Percentiles rank a stretch among this genome's conserved stretches.
phyloP scores from a whole-genome alignment of 2,797 vertebrate species.

The Falco concolor region DNA sequence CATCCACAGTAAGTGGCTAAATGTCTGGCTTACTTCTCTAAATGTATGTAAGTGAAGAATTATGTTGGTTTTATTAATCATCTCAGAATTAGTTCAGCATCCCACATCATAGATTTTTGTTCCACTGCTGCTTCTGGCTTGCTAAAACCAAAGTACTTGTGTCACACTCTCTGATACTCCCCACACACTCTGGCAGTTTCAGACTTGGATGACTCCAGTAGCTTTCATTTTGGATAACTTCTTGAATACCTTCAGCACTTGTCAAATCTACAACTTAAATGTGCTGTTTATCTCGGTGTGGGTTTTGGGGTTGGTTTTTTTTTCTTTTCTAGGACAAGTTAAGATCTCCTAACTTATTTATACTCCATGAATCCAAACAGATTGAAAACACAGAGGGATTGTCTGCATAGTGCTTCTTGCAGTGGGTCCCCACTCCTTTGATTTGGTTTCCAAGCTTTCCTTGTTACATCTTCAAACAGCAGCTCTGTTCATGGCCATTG shows the following conservation, averaged over 20 bases:
- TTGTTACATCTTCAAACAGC: background rate
- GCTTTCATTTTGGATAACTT: background rate
- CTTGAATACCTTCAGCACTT: background rate
- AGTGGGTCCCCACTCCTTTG: background rate
- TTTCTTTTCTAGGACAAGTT: background rate
- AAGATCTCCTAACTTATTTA: background rate
- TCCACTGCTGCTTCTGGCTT: background rate
- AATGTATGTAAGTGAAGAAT: background rate
- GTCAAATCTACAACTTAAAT: background rate
- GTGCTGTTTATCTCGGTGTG: accelerated
- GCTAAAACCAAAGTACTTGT: background rate
- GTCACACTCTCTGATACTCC: background rate
- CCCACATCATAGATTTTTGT: background rate
- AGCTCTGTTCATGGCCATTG: background rate
- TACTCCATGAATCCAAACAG: background rate
- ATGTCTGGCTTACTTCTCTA: background rate
- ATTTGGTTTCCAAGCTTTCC: background rate
- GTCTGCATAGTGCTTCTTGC: background rate
- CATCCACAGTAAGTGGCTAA: background rate
- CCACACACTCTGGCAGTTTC: background rate
- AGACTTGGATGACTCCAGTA: background rate
- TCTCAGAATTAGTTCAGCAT: background rate
- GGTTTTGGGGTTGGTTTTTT: background rate
- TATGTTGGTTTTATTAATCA: background rate
- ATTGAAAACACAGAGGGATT: background rate